These are phyloP conservation scores for Lasioglossum baleicum DNA, from an alignment of 1,140 invertebrate species.

Conservation along the genomic window DNA sequence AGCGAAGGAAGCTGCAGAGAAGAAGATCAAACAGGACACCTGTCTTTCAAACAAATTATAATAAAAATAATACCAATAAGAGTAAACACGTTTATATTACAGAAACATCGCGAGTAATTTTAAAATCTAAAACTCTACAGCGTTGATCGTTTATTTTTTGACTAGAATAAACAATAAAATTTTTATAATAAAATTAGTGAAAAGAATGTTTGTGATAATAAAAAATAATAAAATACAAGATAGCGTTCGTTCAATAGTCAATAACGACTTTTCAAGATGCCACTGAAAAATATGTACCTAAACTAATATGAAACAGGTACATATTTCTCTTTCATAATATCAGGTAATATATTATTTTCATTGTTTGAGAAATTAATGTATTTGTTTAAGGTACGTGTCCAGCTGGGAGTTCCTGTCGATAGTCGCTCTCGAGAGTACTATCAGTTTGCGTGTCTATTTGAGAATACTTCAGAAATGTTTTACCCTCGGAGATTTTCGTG, in stretches of 20 bases:
- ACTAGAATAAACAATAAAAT: constrained; percentile 53
- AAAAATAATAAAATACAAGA: constrained; percentile 14
- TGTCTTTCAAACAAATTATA: constrained; percentile 11
- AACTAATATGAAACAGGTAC: background rate
- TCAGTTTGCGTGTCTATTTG: no score
- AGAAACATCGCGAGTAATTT: constrained; percentile 16
- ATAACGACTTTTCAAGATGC: constrained; percentile 29
- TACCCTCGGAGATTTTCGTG: no score
- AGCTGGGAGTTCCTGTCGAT: no score
- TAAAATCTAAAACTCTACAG: constrained; percentile 4
- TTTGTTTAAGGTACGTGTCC: no score
- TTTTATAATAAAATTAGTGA: constrained; percentile 25
- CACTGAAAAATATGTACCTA: background rate
- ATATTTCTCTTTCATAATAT: background rate
- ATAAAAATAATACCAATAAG: constrained; percentile 9
- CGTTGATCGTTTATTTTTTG: constrained; percentile 48
- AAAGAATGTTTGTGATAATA: constrained; percentile 18
- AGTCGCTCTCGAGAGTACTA: no score
- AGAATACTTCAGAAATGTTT: no score
- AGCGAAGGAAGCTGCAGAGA: background rate
- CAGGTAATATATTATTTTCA: background rate
- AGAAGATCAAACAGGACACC: constrained; percentile 2
- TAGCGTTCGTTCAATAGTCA: constrained; percentile 1
- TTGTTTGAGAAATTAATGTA: background rate
- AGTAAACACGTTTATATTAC: constrained; percentile 19